Percentiles rank a stretch among this genome's conserved stretches.
Evolutionary conservation across 2,888 invertebrate species (phyloP).

Genomic region (Apamea monoglypha): DNA sequence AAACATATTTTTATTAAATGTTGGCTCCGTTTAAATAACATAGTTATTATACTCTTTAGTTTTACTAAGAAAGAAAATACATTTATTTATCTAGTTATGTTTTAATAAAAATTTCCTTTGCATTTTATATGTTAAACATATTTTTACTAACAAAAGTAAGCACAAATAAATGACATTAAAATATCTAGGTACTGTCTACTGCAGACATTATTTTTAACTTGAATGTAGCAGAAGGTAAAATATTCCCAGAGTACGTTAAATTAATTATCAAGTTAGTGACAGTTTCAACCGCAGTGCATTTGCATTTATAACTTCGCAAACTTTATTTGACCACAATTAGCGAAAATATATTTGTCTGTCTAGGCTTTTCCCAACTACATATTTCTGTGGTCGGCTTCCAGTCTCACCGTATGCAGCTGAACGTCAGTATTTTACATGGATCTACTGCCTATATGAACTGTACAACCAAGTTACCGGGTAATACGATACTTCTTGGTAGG

Average conservation of each 20-base stretch:
- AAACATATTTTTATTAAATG: no score
- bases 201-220: slow-evolving; percentile 12
- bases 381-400: not conserved
- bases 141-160: not conserved
- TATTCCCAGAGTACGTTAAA: slow-evolving; percentile 5
- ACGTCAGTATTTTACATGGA: not conserved
- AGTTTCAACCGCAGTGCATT: slow-evolving; percentile 31
- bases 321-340: slow-evolving; percentile 10
- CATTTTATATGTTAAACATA: not conserved
- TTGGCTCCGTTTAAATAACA: not conserved
- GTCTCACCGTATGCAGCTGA: not conserved
- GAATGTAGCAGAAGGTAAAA: slow-evolving; percentile 11
- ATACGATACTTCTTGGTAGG: not conserved
- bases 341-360: not conserved
- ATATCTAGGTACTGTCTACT: not conserved
- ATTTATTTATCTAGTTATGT: no score
- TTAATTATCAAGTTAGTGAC: slow-evolving; percentile 19
- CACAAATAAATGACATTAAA: not conserved
- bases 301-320: slow-evolving; percentile 35
- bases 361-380: not conserved
- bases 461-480: not conserved
- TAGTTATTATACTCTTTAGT: not conserved
- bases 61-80: not conserved
- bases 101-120: not conserved
- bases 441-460: not conserved